Conservation (phyloP, 2,113 vertebrate species). For the Neogobius melanostomus region DNA sequence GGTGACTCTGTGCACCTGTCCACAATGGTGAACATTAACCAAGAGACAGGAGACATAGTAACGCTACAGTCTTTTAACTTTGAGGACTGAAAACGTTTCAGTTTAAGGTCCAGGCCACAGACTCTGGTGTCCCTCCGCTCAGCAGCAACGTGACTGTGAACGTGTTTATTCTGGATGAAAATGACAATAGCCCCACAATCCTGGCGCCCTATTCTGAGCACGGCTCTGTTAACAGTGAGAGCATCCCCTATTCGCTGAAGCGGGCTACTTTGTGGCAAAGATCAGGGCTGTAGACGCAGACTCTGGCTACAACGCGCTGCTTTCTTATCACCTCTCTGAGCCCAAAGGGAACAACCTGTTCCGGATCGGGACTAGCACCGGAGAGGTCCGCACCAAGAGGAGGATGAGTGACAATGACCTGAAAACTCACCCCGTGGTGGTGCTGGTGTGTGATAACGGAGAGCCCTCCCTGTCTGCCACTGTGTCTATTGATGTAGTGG, state of each 20-base stretch:
- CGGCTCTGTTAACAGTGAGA: slow-evolving; percentile 7
- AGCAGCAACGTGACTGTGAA: slow-evolving; percentile 10
- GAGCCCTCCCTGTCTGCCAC: no score
- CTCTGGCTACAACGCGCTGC: slow-evolving; percentile 3
- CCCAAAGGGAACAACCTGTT: slow-evolving; percentile 63
- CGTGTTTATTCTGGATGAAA: slow-evolving; percentile 1
- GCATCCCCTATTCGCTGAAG: slow-evolving; percentile 6
- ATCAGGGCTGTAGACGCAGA: slow-evolving; percentile 7
- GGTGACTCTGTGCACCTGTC: slow-evolving; percentile 24
- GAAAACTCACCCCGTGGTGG: no score
- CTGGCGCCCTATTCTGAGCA: slow-evolving; percentile 10
- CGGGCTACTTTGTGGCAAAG: slow-evolving; percentile 8
- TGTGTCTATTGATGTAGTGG: no score
- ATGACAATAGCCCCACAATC: slow-evolving; percentile 6
- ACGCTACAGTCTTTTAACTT: slow-evolving; percentile 3
- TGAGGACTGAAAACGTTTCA: slow-evolving; percentile 8
- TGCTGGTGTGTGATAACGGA: no score
- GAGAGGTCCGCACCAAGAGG: no score
- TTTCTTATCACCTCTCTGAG: slow-evolving; percentile 6
- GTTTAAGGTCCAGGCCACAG: slow-evolving; percentile 9
- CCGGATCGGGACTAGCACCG: slow-evolving; percentile 52
- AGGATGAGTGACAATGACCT: no score
- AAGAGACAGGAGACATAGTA: slow-evolving; percentile 29
- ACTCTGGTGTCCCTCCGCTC: slow-evolving; percentile 11
- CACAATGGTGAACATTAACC: slow-evolving; percentile 64